Evolutionary conservation across 2,888 invertebrate genomes (phyloP), one percentile per base, ranked within the genome.

Genomic region (Theretra japonica): DNA sequence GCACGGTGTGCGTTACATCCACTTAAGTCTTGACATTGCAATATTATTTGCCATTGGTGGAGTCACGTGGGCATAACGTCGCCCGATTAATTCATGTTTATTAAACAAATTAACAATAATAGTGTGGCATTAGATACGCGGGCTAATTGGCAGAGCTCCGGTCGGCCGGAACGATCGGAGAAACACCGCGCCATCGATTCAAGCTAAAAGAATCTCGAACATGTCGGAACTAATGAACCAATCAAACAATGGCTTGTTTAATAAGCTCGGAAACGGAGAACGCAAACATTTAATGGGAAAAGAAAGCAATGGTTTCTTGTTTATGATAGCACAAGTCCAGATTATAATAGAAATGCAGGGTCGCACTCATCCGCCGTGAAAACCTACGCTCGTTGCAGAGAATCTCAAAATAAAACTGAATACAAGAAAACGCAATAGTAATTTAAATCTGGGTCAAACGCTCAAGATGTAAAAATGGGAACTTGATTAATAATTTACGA

Each of bases 41-140:
- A 86, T 88, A 89, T 87, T 85, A 90, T 86, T 87, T 88, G 88
- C 85, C 82, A 84, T 84, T 81, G 77, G 68, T 56, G 53, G 28
- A 78, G 81, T 91, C 91, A 91, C 91, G 90, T 90, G 91, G 83
- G 80, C 62, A 71, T 75, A 78, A 78, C 81, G 82, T 80, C 80
- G 79, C 77, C 78, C 79, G 80, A 90, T 89, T 92, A 92, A 92
- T 92, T 92, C 90, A 89, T 90, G 88, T 92, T 93, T 91, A 92
- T 93, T 90, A 92, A 89, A 92, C 90, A 90, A 90, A 91, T 92
- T 90, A 91, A 90, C 87, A 79, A 86, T 88, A 86, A 68, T 72
- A 77, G 79, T 78, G 79, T 79, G 73, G 77, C 75, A 83, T 84
- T 84, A 86, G 82, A 82, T 83, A 82, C 80, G 79, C 80, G 76